Percentiles rank a stretch among this genome's conserved stretches.
Evolutionary conservation across 2,797 vertebrate species (phyloP).

Genomic region (Arctocebus calabarensis): DNA sequence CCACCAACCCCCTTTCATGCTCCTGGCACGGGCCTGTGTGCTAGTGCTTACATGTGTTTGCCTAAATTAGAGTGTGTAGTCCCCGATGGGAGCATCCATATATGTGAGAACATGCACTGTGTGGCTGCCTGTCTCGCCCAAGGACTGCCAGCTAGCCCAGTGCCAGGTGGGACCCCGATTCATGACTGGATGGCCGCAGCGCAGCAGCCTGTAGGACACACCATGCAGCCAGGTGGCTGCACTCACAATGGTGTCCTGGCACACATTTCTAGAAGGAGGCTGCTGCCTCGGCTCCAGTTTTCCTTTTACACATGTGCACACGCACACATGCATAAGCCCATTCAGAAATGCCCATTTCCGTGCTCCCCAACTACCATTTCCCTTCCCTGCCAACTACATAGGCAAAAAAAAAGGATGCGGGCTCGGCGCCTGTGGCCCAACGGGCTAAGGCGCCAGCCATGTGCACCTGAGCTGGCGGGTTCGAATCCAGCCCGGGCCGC

Average conservation of each 20-base stretch:
- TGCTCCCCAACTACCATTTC: not conserved
- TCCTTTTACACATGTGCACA: not conserved
- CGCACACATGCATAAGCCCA: fast-evolving
- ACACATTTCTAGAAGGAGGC: fast-evolving
- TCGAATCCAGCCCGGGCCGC: too few species aligned
- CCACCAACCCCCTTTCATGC: fast-evolving
- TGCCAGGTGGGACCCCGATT: fast-evolving
- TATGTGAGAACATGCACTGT: fast-evolving
- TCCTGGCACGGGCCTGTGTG: fast-evolving
- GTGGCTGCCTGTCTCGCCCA: fast-evolving
- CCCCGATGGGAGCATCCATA: fast-evolving
- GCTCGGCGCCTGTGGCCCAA: too few species aligned
- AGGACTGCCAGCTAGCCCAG: not conserved
- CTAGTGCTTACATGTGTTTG: fast-evolving
- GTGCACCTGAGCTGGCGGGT: too few species aligned
- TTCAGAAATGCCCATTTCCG: fast-evolving
- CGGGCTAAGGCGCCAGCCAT: too few species aligned
- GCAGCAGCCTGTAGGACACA: not conserved
- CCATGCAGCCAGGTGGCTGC: not conserved
- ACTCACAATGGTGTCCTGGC: not conserved
- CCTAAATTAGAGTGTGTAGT: fast-evolving
- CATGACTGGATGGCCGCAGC: fast-evolving
- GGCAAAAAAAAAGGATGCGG: not conserved
- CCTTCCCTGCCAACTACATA: not conserved
- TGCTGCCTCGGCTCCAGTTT: not conserved